Conservation (phyloP, 2,888 invertebrate species). For the Rhabditoides inermis region DNA sequence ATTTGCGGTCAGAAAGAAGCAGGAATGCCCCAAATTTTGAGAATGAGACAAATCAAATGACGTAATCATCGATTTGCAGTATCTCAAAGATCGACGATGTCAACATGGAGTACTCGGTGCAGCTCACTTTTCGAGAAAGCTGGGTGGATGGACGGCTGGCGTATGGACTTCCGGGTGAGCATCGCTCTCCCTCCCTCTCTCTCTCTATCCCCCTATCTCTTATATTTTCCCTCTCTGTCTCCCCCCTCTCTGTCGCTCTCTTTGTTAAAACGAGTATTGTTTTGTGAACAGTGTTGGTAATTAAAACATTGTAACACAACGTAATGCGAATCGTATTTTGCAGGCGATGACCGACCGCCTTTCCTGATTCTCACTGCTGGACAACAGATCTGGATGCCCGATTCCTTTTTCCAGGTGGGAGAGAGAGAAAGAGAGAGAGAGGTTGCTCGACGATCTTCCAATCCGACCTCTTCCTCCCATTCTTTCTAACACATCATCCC, state of each 20-base stretch:
- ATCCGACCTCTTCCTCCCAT: no score
- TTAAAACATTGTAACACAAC: background rate
- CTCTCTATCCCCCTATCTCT: background rate
- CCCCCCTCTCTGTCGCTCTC: background rate
- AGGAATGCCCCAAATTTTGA: no score
- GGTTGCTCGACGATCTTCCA: no score
- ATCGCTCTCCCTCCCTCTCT: no score
- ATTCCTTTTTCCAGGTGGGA: constrained; percentile 68
- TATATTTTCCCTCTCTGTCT: background rate
- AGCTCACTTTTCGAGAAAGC: constrained; percentile 90
- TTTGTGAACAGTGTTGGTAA: background rate
- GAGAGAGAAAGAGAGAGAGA: no score
- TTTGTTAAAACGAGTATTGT: background rate
- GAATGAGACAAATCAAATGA: no score
- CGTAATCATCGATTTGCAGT: constrained; percentile 17
- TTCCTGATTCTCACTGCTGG: constrained; percentile 50
- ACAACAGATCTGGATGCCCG: constrained; percentile 91
- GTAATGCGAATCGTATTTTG: no score
- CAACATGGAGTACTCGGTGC: constrained; percentile 65
- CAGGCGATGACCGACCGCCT: constrained; percentile 27
- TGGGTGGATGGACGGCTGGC: constrained; percentile 79
- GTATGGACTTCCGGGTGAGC: constrained; percentile 31
- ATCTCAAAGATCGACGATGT: constrained; percentile 52
- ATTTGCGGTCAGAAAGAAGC: no score
- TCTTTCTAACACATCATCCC: no score